These are phyloP conservation scores for Ceratosolen solmsi DNA, from an alignment of 1,140 invertebrate genomes.

Conservation along the genomic window DNA sequence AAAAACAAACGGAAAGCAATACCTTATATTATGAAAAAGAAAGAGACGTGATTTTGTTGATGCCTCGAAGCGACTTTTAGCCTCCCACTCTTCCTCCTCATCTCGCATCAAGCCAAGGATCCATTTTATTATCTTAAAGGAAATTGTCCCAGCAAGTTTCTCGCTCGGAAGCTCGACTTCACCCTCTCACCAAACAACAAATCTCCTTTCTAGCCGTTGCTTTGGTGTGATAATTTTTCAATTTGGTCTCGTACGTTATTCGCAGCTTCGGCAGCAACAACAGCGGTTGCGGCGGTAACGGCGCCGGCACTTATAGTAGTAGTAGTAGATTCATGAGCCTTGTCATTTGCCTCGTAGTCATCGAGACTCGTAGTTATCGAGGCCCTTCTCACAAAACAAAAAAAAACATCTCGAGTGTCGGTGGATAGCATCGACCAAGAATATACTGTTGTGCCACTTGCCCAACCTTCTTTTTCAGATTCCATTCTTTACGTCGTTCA, in stretches of 20 bases:
- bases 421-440: conserved; percentile 56
- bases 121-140: conserved; percentile 48
- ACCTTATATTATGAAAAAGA: too few relatives aligned
- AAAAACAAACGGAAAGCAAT: too few relatives aligned
- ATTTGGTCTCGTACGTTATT: conserved; percentile 72
- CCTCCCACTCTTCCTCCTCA: too few relatives aligned
- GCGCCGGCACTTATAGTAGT: too few relatives aligned
- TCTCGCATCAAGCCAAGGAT: background rate
- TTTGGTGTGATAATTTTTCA: conserved; percentile 74
- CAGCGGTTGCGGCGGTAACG: too few relatives aligned
- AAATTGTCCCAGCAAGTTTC: conserved; percentile 28
- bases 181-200: conserved; percentile 68
- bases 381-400: conserved; percentile 64
- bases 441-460: conserved; percentile 59
- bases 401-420: conserved; percentile 61
- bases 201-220: conserved; percentile 42
- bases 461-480: too few relatives aligned
- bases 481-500: too few relatives aligned
- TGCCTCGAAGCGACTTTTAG: too few relatives aligned
- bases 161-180: background rate
- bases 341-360: background rate
- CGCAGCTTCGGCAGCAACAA: conserved; percentile 53
- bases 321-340: background rate
- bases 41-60: too few relatives aligned
- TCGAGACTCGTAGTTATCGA: conserved; percentile 38